Conservation (phyloP, 35 echinoderm and acorn worm genomes). For the Strongylocentrotus purpuratus region DNA sequence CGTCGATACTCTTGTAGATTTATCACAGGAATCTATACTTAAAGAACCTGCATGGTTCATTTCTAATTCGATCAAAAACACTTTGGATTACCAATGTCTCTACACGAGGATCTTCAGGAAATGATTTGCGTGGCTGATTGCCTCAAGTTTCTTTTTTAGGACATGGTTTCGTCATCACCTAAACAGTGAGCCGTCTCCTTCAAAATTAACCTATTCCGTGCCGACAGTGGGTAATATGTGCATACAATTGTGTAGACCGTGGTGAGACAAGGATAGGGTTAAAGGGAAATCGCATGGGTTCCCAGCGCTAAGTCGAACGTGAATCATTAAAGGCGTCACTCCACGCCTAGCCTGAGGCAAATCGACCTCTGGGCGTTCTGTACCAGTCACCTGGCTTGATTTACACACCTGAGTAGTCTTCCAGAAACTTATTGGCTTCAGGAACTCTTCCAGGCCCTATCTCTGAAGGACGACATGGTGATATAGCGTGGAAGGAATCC, state of each 20-base stretch:
- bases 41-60: background rate
- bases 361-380: background rate
- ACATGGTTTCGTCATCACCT: background rate
- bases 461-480: background rate
- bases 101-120: background rate
- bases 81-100: background rate
- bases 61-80: background rate
- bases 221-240: background rate
- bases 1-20: too few species aligned
- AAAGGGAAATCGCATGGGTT: background rate
- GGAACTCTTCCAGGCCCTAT: background rate
- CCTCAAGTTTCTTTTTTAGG: background rate
- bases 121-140: background rate
- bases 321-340: conserved; percentile 4
- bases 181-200: background rate
- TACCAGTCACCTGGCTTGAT: background rate
- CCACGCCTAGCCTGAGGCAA: background rate
- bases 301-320: background rate
- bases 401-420: background rate
- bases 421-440: background rate
- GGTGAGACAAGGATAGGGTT: background rate
- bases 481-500: background rate
- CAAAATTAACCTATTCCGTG: background rate
- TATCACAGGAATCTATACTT: background rate
- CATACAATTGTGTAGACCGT: background rate